A percentile compares a stretch with the other conserved stretches of the same genome.
phyloP scores from a whole-genome alignment of 2,797 vertebrate genomes.

The Oceanodroma leucorhoa region DNA sequence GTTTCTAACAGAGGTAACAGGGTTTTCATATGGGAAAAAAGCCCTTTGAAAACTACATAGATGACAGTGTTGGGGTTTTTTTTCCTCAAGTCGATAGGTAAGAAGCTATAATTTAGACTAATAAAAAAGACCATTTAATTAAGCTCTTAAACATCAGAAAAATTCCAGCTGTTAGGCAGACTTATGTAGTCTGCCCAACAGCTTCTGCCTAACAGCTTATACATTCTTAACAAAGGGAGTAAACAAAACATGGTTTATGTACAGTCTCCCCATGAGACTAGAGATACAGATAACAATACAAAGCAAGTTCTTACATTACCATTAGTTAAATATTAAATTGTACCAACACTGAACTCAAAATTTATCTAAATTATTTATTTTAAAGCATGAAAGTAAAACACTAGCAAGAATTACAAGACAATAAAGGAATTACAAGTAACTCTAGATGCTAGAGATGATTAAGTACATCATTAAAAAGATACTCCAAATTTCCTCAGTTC shows the following conservation, averaged over 20 bases:
- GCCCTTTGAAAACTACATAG: not conserved
- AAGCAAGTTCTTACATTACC: not conserved
- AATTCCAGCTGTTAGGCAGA: not conserved
- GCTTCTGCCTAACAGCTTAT: not conserved
- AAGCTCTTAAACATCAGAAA: not conserved
- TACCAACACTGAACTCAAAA: not conserved
- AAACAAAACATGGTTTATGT: not conserved
- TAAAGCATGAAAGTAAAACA: not conserved
- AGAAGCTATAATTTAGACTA: not conserved
- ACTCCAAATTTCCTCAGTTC: not conserved
- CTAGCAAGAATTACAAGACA: not conserved
- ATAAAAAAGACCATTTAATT: not conserved
- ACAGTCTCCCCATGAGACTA: not conserved
- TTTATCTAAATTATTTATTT: not conserved
- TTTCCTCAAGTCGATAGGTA: not conserved
- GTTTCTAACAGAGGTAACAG: not conserved
- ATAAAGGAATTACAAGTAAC: not conserved
- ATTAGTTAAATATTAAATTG: not conserved
- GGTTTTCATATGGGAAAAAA: not conserved
- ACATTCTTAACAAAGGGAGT: not conserved
- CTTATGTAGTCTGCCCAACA: not conserved
- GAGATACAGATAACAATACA: not conserved
- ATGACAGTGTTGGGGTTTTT: accelerated
- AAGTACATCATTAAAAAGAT: not conserved
- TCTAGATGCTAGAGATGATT: not conserved